A percentile compares a stretch with the other conserved stretches of the same genome.
These are phyloP conservation scores for Drosophila mayaguana DNA, from an alignment of 2,888 invertebrate species.

Conservation along the genomic window DNA sequence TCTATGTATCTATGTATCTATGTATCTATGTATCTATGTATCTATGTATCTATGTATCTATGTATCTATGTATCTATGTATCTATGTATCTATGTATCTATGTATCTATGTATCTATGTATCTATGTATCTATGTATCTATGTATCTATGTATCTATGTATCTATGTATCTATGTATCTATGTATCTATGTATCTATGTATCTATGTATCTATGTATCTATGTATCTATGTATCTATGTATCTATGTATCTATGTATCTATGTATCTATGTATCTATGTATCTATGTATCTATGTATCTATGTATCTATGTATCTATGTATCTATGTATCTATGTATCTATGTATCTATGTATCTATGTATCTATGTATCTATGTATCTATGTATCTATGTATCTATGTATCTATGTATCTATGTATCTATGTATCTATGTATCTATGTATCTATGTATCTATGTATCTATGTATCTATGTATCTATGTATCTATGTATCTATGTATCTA, in stretches of 20 bases:
- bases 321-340: not conserved
- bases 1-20: not conserved
- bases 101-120: not conserved
- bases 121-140: not conserved
- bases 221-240: not conserved
- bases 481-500: not conserved
- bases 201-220: not conserved
- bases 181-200: not conserved
- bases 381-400: not conserved
- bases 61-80: not conserved
- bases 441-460: not conserved
- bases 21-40: not conserved
- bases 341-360: not conserved
- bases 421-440: not conserved
- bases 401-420: not conserved
- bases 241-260: not conserved
- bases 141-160: not conserved
- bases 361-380: not conserved
- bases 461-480: not conserved
- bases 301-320: no score
- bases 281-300: no score
- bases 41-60: not conserved
- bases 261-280: no score
- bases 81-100: not conserved
- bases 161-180: not conserved